Base-by-base conservation (phyloP, 2,888 invertebrate genomes). In the Monochamus alternatus region DNA sequence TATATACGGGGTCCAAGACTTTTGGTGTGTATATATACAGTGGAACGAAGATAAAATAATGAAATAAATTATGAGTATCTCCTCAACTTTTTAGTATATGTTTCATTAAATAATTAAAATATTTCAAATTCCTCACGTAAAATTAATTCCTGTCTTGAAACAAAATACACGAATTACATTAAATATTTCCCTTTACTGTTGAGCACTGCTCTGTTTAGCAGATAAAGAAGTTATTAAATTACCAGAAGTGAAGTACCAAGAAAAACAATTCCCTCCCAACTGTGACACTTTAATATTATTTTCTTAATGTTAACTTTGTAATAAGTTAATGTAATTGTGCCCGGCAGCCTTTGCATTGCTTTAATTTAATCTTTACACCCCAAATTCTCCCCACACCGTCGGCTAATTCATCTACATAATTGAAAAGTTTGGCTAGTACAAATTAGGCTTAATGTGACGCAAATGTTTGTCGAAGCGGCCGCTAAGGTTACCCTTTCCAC, bases 381-480 rank as follows among this genome's bases (percentile, higher is more conserved):
- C 62, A 51, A 31, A 47, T 47, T 31, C 38, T 14, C 62, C 9
- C 38, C 9, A 14, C 30, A 52, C 58, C 51, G 68, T 3, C 22
- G 55, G 59, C 60, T 73, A 73, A 73, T 65, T 73, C 73, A 65
- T 65, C 73, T 73, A 55, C 73, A 38, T 73, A 73, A 73, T 73
- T 73, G 73, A 73, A 73, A 73, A 73, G 73, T 65, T 65, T 65
- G 73, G 65, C 31, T 47, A 65, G 44, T 43, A 30, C 73, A 38
- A 73, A 73, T 73, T 73, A 65, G 65, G 44, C 58, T 73, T 59
- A 73, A 73, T 73, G 52, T 64, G 64, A 73, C 59, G 60, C 60
- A 44, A 69, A 60, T 59, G 69, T 60, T 38, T 58, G 59, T 58
- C 30, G 69, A 60, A 60, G 69, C 60, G 30, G 47, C 69, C 69